Evolutionary conservation across 2,797 vertebrate species (phyloP).

Genomic region (Chaetodon trifasciatus): DNA sequence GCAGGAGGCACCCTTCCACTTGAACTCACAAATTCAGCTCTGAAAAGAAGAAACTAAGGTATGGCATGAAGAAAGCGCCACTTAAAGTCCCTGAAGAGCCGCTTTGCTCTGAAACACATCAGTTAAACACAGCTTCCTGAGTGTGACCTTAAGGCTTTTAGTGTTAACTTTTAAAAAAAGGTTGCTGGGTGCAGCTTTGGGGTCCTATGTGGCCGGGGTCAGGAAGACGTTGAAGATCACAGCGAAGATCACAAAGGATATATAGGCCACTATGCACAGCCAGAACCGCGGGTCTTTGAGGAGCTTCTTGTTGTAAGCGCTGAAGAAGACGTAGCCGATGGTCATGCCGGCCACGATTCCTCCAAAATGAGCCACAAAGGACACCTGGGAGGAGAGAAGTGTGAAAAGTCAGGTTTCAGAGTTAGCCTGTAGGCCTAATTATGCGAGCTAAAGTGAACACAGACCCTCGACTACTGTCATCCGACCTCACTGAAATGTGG

Average conservation of each 20-base stretch:
- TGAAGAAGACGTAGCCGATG: conserved; percentile 94
- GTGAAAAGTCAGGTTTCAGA: conserved; percentile 1
- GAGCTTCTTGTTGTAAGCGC: conserved; percentile 88
- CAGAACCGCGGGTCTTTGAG: conserved; percentile 93
- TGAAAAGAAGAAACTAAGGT: not conserved
- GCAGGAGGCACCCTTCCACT: conserved; percentile 27
- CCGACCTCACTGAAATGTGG: not conserved
- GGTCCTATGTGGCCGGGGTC: conserved; percentile 80
- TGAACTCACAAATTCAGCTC: not conserved
- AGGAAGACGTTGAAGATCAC: conserved; percentile 92
- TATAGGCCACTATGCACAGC: conserved; percentile 88
- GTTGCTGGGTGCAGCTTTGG: not conserved
- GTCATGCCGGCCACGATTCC: conserved; percentile 93
- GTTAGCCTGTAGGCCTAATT: not conserved
- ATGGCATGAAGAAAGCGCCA: not conserved
- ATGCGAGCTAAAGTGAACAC: not conserved
- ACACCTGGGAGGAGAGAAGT: conserved; percentile 84
- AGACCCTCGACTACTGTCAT: not conserved
- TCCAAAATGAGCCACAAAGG: conserved; percentile 93
- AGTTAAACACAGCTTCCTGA: conserved; percentile 48
- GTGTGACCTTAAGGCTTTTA: conserved; percentile 27
- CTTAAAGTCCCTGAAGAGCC: conserved; percentile 30
- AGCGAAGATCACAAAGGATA: conserved; percentile 87
- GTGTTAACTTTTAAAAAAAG: conserved; percentile 18
- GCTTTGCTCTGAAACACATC: conserved; percentile 16